Evolutionary conservation across 2,888 invertebrate genomes (phyloP).

Genomic region (Eupithecia tripunctaria): DNA sequence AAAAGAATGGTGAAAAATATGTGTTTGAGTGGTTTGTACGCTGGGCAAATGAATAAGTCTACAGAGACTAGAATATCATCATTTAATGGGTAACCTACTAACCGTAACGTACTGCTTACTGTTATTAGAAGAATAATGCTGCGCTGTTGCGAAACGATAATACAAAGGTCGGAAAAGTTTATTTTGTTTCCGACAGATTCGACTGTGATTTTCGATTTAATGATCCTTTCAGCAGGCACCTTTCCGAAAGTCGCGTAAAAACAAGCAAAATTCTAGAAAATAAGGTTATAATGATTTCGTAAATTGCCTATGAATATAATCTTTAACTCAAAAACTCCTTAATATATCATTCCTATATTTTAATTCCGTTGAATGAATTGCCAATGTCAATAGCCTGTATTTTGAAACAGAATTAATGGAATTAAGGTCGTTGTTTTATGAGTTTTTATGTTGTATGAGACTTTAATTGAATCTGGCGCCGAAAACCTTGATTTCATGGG

Average conservation of each 20-base stretch:
- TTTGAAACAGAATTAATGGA: constrained; percentile 12
- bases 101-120: not conserved
- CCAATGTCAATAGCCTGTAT: not conserved
- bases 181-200: not conserved
- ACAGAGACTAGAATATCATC: not conserved
- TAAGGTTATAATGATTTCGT: not conserved
- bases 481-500: not conserved
- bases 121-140: not conserved
- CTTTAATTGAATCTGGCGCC: constrained; percentile 30
- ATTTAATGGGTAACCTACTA: not conserved
- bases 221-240: not conserved
- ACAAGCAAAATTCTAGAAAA: not conserved
- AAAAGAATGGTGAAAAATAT: not conserved
- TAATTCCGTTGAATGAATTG: not conserved
- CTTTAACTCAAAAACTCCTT: not conserved
- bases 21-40: not conserved
- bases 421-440: constrained; percentile 16
- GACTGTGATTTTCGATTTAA: not conserved
- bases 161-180: not conserved
- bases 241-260: not conserved
- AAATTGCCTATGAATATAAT: not conserved
- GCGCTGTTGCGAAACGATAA: not conserved
- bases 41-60: not conserved
- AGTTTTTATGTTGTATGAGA: constrained; percentile 14
- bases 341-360: not conserved